These are phyloP conservation scores for Euthynnus affinis DNA, from an alignment of 2,797 vertebrate genomes.

Conservation along the genomic window DNA sequence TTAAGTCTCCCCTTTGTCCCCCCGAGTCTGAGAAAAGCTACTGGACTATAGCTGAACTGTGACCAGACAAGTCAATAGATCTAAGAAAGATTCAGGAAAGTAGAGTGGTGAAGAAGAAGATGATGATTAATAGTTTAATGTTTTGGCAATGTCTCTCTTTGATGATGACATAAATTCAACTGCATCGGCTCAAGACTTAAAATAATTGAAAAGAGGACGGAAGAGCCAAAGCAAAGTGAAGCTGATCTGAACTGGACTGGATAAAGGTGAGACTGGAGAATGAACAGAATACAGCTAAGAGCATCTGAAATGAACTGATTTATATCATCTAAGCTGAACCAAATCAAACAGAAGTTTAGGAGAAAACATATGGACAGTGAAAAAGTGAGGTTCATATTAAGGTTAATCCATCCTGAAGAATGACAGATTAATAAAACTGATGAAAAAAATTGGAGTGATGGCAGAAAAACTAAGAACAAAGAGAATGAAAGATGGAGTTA, in stretches of 20 bases:
- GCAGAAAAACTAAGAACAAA: slow-evolving; percentile 34
- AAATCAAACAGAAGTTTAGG: slow-evolving; percentile 47
- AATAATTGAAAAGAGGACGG: neutral
- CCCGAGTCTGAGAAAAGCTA: slow-evolving; percentile 64
- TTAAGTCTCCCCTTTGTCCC: slow-evolving; percentile 64
- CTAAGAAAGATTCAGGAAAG: slow-evolving; percentile 26
- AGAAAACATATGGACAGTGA: slow-evolving; percentile 47
- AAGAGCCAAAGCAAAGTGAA: slow-evolving; percentile 13
- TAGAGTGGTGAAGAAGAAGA: neutral
- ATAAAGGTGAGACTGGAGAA: slow-evolving; percentile 6
- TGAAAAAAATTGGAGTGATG: slow-evolving; percentile 23
- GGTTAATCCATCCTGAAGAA: slow-evolving; percentile 32
- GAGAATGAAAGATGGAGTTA: slow-evolving; percentile 12
- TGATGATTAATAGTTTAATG: slow-evolving; percentile 21
- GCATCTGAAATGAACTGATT: slow-evolving; percentile 45
- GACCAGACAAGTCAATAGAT: slow-evolving; percentile 55
- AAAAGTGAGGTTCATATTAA: slow-evolving; percentile 35
- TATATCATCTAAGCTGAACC: slow-evolving; percentile 15
- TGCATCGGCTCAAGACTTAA: neutral
- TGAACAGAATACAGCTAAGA: slow-evolving; percentile 10
- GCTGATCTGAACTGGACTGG: slow-evolving; percentile 18
- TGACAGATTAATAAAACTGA: slow-evolving; percentile 10
- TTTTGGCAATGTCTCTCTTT: slow-evolving; percentile 21
- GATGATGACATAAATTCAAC: slow-evolving; percentile 22
- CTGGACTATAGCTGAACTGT: slow-evolving; percentile 72